Conservation (phyloP, 2,113 vertebrate genomes). For the Naja naja region DNA sequence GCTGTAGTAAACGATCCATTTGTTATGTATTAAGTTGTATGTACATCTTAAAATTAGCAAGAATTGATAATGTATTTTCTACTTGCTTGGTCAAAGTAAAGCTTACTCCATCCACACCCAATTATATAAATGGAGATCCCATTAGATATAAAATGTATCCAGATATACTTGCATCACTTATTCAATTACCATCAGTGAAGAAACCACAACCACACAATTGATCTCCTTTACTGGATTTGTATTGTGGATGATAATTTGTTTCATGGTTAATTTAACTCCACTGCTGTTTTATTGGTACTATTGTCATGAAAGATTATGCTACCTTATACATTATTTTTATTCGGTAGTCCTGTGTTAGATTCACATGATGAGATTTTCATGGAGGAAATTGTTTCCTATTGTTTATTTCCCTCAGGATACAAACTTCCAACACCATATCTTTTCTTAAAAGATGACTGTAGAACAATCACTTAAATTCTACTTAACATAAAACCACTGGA, state of each 20-base stretch:
- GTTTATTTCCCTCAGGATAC: background rate
- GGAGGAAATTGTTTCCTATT: background rate
- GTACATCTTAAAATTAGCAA: background rate
- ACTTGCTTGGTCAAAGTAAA: background rate
- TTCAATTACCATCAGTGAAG: background rate
- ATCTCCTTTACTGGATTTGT: background rate
- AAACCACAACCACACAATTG: background rate
- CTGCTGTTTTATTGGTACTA: background rate
- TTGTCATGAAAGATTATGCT: background rate
- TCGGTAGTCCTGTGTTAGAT: background rate
- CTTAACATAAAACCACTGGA: background rate
- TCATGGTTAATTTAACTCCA: background rate
- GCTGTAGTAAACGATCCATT: background rate
- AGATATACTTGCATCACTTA: background rate
- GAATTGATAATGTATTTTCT: background rate
- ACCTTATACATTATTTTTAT: background rate
- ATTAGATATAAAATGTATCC: background rate
- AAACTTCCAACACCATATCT: background rate
- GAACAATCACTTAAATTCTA: background rate
- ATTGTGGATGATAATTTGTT: background rate
- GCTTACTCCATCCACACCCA: background rate
- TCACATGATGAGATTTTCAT: background rate
- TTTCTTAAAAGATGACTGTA: background rate
- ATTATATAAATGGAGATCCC: background rate
- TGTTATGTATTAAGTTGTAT: background rate